Conservation (phyloP, 1,140 invertebrate species). For the Bombus superbus region DNA sequence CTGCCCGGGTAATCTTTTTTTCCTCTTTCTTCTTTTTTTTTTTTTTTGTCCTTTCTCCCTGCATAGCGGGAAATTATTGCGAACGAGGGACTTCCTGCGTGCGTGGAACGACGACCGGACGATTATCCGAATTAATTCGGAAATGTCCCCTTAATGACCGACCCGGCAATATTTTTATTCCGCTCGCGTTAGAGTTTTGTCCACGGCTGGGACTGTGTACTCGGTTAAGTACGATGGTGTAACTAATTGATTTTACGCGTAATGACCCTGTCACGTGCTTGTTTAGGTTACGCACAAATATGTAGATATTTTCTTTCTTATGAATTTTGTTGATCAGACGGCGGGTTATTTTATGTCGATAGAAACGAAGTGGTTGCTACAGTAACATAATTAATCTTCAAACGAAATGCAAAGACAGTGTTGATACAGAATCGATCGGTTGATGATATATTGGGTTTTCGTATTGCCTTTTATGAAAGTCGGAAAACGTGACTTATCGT, state of each 20-base stretch:
- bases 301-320: neutral
- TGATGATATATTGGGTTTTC: no score
- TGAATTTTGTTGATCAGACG: no score
- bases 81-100: constrained; percentile 24
- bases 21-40: neutral
- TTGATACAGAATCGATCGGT: no score
- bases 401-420: no score
- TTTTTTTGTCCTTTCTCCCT: neutral
- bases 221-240: neutral
- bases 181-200: neutral
- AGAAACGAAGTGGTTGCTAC: neutral
- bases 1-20: neutral
- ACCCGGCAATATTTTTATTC: constrained; percentile 6
- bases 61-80: constrained; percentile 15
- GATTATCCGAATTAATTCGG: constrained; percentile 54
- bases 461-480: no score
- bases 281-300: neutral
- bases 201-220: no score
- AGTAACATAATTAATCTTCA: neutral
- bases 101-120: neutral
- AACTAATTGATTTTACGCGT: neutral
- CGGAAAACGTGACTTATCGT: no score
- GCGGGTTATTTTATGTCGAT: neutral
- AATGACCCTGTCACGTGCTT: neutral
- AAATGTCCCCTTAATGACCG: constrained; percentile 40